These are phyloP conservation scores for Hemichromis elongatus DNA, from an alignment of 2,113 vertebrate species.

Conservation along the genomic window DNA sequence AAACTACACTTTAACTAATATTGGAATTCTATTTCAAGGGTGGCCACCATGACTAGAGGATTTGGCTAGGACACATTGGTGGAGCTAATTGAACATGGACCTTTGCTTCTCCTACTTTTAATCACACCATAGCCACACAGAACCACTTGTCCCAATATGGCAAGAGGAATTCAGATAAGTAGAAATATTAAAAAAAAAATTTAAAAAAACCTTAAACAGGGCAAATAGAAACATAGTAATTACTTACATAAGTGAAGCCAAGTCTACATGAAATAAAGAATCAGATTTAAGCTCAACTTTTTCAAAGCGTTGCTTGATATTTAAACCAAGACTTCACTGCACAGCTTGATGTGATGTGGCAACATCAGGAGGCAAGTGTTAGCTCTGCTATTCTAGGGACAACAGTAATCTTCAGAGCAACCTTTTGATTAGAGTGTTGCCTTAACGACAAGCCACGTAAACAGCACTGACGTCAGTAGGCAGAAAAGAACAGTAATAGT, in stretches of 20 bases:
- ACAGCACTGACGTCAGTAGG: conserved; percentile 49
- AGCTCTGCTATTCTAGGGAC: conserved; percentile 33
- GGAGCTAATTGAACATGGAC: background rate
- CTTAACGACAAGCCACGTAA: conserved; percentile 59
- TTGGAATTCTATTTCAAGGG: background rate
- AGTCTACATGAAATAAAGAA: background rate
- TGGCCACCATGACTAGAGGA: background rate
- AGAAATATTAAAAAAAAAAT: background rate
- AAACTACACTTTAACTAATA: background rate
- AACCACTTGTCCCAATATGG: background rate
- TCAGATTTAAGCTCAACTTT: background rate
- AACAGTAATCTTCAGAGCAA: conserved; percentile 24
- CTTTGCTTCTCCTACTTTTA: background rate
- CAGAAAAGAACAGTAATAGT: conserved; percentile 23
- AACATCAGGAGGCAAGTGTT: conserved; percentile 15
- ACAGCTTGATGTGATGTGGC: background rate
- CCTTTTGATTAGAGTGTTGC: conserved; percentile 47
- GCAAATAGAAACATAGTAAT: background rate
- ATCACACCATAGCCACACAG: background rate
- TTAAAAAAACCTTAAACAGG: background rate
- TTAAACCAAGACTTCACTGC: background rate
- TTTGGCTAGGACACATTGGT: background rate
- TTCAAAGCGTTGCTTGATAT: background rate
- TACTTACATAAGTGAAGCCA: background rate
- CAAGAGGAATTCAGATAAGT: background rate